Evolutionary conservation across 1,140 invertebrate species (phyloP).

Genomic region (Brachionus manjavacas): DNA sequence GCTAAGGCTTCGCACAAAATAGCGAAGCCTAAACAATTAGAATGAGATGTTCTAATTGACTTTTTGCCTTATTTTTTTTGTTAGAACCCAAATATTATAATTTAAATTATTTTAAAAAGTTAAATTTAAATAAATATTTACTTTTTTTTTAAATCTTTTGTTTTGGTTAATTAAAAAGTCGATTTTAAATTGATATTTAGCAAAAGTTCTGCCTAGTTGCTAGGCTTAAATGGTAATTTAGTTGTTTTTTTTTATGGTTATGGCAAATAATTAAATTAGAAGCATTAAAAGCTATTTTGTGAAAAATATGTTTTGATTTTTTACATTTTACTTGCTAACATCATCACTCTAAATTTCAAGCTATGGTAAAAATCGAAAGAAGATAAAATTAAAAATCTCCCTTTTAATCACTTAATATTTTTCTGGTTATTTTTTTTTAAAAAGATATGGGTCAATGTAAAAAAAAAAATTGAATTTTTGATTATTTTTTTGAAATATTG

Average conservation of each 20-base stretch:
- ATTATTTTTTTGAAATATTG: too few species aligned
- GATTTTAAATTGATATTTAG: neutral
- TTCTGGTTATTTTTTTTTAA: too few species aligned
- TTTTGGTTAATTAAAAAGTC: neutral
- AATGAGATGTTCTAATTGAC: neutral
- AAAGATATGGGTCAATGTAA: too few species aligned
- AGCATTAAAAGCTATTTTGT: too few species aligned
- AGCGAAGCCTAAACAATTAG: neutral
- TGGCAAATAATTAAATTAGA: neutral
- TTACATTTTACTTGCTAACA: too few species aligned
- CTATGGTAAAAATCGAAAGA: too few species aligned
- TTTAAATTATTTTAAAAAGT: neutral
- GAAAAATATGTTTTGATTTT: too few species aligned
- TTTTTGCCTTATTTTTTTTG: neutral
- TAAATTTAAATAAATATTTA: conserved; percentile 4
- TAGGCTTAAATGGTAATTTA: neutral
- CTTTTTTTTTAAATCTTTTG: neutral
- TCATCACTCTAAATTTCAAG: too few species aligned
- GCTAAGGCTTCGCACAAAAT: neutral
- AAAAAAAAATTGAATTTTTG: too few species aligned
- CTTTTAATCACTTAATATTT: too few species aligned
- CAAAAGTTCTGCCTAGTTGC: neutral
- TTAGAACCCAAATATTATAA: neutral
- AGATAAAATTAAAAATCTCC: too few species aligned
- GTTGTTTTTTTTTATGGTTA: neutral